These are phyloP conservation scores for Addax nasomaculatus DNA, from an alignment of 2,113 vertebrate genomes.

Conservation along the genomic window DNA sequence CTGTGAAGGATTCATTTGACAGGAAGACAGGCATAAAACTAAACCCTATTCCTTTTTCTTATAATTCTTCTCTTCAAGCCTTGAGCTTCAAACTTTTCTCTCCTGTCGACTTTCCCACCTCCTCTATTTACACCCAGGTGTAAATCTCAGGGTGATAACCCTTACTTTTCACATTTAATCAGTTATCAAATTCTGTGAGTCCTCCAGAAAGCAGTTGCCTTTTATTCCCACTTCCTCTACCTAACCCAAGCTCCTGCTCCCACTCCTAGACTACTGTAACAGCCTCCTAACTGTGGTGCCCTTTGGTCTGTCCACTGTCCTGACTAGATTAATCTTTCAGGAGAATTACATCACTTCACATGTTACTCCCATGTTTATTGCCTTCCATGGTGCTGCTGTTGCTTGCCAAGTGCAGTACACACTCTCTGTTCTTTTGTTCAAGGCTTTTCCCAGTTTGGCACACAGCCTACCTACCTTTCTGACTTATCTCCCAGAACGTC, in stretches of 20 bases:
- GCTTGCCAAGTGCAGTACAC: background rate
- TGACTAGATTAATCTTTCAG: background rate
- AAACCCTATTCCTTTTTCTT: background rate
- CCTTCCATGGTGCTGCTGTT: background rate
- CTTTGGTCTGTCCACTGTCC: background rate
- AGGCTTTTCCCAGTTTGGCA: background rate
- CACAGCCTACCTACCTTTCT: background rate
- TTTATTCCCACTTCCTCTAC: background rate
- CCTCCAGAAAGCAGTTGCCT: background rate
- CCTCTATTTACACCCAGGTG: background rate
- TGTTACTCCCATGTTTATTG: background rate
- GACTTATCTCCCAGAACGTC: background rate
- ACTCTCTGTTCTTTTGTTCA: background rate
- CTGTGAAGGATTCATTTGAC: background rate
- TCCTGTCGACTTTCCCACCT: background rate
- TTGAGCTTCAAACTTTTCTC: background rate
- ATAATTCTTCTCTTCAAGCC: background rate
- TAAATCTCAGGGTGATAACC: background rate
- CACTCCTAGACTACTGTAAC: background rate
- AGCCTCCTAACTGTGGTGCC: background rate
- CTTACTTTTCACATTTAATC: background rate
- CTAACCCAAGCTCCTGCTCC: background rate
- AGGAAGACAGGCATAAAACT: background rate
- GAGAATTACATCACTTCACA: background rate
- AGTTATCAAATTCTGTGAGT: background rate